Evolutionary conservation across 2,797 vertebrate genomes (phyloP).

Genomic region (Tokudaia muenninki): DNA sequence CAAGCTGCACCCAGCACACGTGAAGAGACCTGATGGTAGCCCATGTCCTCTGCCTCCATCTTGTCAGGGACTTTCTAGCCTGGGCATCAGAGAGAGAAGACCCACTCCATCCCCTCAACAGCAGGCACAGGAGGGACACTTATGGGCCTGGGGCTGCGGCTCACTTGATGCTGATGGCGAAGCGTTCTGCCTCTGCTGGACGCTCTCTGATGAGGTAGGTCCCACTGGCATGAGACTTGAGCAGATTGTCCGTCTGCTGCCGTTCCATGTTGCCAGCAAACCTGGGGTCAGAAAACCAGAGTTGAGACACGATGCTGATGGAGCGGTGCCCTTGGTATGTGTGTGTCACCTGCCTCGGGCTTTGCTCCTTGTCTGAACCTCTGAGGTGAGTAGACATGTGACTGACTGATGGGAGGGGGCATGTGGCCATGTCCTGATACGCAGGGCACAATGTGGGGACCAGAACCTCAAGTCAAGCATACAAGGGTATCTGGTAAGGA

Average conservation of each 20-base stretch:
- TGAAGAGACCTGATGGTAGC: no score
- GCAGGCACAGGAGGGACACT: not conserved
- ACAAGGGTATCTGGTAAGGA: not conserved
- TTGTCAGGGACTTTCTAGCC: not conserved
- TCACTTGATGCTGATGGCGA: constrained; percentile 99
- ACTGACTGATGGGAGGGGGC: not conserved
- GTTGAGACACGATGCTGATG: fast-evolving
- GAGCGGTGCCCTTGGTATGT: no score
- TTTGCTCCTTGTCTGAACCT: not conserved
- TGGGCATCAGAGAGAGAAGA: not conserved
- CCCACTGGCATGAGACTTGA: constrained; percentile 95
- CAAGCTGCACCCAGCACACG: not conserved
- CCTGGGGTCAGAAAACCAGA: constrained; percentile 86
- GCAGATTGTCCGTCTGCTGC: constrained; percentile 97
- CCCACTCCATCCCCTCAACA: not conserved
- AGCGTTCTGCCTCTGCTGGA: constrained; percentile 96
- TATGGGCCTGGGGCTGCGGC: constrained; percentile 24
- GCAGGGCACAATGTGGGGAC: no score
- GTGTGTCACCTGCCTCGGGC: not conserved
- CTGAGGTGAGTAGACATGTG: not conserved
- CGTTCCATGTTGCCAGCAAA: constrained; percentile 98
- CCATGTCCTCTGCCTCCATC: not conserved
- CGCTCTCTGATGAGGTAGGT: constrained; percentile 98
- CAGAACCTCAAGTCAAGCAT: not conserved
- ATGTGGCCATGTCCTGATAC: not conserved